Base-by-base conservation (phyloP, 2,797 vertebrate genomes). In the Kryptopterus vitreolus region DNA sequence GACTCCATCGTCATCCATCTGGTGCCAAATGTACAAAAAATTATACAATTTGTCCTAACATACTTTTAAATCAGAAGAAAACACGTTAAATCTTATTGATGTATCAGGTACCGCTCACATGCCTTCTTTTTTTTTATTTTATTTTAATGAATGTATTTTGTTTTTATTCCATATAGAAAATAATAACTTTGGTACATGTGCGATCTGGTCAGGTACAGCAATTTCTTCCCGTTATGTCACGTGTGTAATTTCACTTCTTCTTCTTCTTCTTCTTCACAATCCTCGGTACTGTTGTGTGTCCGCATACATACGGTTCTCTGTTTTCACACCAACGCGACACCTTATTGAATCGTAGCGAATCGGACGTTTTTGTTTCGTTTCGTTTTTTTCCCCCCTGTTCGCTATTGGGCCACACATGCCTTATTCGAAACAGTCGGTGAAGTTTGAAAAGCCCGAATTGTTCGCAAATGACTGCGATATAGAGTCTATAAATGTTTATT, bases 111-210 rank as follows among this genome's bases (percentile, higher is more conserved):
- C 87, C 86, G 81, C 87, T 73, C 76, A 75, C 66, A 86, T 77
- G 81, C 76, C 62, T 81, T 90, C n/a, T n/a, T n/a, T n/a, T n/a
- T n/a, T n/a, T n/a, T n/a, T n/a, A n/a, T n/a, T n/a, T n/a, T n/a
- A n/a, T n/a, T 84, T 87, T 88, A 86, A 92, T 93, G 92, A 93
- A 93, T 94, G 92, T 93, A 93, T 93, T 93, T 91, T 33, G 57
- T 57, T 76, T 62, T 29, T 9, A 26, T 16, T 63, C 13, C 13
- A 76, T 48, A 15, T 63, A 1, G n/a, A 63, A 76, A 76, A 20
- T 33, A 26, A 24, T 59, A 0, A 4, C 24, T n/a, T 29, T n/a
- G n/a, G 5, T n/a, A 55, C 24, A 11, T 13, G 26, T 31, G n/a
- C n/a, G 38, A 43, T 10, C 38, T 43, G 38, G 48, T 22, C 26